Evolutionary conservation across 2,797 vertebrate species (phyloP).

Genomic region (Onychomys torridus): DNA sequence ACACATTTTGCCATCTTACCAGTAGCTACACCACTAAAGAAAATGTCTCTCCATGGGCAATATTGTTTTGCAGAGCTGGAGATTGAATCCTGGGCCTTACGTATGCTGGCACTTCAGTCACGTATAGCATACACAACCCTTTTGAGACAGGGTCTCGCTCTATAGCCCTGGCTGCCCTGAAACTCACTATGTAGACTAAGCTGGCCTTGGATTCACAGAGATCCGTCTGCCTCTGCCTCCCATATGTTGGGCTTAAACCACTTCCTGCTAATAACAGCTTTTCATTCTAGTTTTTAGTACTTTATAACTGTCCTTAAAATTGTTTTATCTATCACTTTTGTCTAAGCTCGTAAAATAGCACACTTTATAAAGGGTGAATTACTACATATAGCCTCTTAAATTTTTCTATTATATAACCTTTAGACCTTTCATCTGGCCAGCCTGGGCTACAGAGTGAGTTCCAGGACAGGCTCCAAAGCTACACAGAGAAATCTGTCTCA

Average conservation of each 20-base stretch:
- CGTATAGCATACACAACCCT: not conserved
- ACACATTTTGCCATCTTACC: not conserved
- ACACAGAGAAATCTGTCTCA: no score
- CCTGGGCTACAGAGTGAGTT: no score
- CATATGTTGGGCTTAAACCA: not conserved
- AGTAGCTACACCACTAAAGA: not conserved
- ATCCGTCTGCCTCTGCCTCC: not conserved
- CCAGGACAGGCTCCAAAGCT: no score
- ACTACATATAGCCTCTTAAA: no score
- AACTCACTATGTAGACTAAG: not conserved
- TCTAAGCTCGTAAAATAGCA: not conserved
- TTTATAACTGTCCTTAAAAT: conserved; percentile 6
- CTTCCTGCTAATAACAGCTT: not conserved
- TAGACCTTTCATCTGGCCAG: no score
- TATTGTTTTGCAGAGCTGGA: not conserved
- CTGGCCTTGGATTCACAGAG: not conserved
- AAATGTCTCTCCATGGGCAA: not conserved
- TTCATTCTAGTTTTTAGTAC: not conserved
- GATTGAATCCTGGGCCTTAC: not conserved
- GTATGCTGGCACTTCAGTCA: not conserved
- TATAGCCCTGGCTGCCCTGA: not conserved
- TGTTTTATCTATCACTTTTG: not conserved
- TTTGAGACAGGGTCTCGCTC: not conserved
- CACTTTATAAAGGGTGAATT: not conserved
- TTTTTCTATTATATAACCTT: not conserved